phyloP scores from a whole-genome alignment of 2,888 invertebrate species.

The Spodoptera exigua region DNA sequence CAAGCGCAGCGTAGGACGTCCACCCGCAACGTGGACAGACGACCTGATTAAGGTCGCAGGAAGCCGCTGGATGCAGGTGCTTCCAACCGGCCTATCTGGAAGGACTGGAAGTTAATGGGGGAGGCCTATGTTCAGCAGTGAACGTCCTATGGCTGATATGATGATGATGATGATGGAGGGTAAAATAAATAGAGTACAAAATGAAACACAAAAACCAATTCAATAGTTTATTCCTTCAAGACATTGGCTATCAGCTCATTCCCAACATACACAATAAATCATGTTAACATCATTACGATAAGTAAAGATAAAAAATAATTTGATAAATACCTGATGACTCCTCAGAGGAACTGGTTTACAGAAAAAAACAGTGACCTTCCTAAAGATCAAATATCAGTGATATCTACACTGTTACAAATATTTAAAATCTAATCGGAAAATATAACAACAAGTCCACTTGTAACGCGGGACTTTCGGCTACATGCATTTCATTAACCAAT shows the following conservation, averaged over 20 bases:
- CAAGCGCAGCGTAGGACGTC: too few relatives aligned
- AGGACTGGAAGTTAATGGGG: too few relatives aligned
- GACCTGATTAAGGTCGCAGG: too few relatives aligned
- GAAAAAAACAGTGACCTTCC: slow-evolving; percentile 76
- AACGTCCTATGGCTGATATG: too few relatives aligned
- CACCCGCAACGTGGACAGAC: too few relatives aligned
- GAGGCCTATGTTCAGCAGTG: too few relatives aligned
- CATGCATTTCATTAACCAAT: slow-evolving; percentile 74
- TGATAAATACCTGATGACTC: slow-evolving; percentile 88
- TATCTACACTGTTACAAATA: slow-evolving; percentile 78
- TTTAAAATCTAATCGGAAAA: slow-evolving; percentile 72
- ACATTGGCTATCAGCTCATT: slow-evolving; percentile 76
- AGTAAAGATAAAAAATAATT: slow-evolving; percentile 74
- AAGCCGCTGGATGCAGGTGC: too few relatives aligned
- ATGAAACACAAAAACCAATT: slow-evolving; percentile 55
- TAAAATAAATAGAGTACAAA: slow-evolving; percentile 19
- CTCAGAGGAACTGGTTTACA: slow-evolving; percentile 84
- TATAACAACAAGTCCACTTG: slow-evolving; percentile 74
- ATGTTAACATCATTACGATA: slow-evolving; percentile 73
- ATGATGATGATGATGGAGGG: too few relatives aligned
- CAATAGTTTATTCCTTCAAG: slow-evolving; percentile 72
- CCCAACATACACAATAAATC: slow-evolving; percentile 72
- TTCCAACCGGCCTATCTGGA: too few relatives aligned
- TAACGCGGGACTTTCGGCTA: slow-evolving; percentile 68
- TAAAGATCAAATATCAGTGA: slow-evolving; percentile 77